Percentiles rank a stretch among this genome's conserved stretches.
phyloP scores from a whole-genome alignment of 2,797 vertebrate species.

The Tokudaia muenninki region DNA sequence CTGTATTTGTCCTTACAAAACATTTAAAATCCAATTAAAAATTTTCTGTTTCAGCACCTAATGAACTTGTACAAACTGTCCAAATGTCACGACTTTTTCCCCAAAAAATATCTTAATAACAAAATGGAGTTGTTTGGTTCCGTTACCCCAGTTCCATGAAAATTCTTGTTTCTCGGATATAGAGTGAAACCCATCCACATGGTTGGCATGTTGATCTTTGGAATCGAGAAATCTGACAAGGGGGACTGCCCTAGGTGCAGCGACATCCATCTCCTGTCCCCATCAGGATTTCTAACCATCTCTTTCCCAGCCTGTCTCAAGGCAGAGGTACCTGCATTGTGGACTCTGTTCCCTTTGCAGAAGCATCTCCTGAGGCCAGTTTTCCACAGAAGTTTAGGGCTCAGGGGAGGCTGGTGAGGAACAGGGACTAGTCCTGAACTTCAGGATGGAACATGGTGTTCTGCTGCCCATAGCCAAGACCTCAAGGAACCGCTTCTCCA shows the following conservation, averaged over 20 bases:
- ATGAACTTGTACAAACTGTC: neutral
- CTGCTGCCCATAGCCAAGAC: neutral
- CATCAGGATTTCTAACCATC: neutral
- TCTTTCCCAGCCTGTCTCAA: neutral
- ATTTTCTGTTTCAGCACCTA: neutral
- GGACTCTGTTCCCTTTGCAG: neutral
- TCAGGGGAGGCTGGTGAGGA: neutral
- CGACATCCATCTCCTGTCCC: neutral
- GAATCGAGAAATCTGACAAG: neutral
- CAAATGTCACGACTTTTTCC: neutral
- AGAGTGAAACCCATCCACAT: neutral
- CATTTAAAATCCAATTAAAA: conserved; percentile 4
- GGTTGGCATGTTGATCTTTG: neutral
- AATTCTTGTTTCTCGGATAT: neutral
- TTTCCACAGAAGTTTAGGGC: neutral
- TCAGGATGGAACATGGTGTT: neutral
- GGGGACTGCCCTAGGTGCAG: neutral
- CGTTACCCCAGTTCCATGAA: neutral
- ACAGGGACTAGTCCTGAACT: neutral
- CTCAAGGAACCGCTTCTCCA: conserved; percentile 58
- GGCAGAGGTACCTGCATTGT: neutral
- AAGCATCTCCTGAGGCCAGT: neutral
- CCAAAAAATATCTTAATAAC: conserved; percentile 27
- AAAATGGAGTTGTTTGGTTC: neutral
- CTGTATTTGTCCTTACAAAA: neutral